A percentile compares a stretch with the other conserved stretches of the same genome.
phyloP scores from a whole-genome alignment of 2,888 invertebrate species.

The Zootermopsis nevadensis region DNA sequence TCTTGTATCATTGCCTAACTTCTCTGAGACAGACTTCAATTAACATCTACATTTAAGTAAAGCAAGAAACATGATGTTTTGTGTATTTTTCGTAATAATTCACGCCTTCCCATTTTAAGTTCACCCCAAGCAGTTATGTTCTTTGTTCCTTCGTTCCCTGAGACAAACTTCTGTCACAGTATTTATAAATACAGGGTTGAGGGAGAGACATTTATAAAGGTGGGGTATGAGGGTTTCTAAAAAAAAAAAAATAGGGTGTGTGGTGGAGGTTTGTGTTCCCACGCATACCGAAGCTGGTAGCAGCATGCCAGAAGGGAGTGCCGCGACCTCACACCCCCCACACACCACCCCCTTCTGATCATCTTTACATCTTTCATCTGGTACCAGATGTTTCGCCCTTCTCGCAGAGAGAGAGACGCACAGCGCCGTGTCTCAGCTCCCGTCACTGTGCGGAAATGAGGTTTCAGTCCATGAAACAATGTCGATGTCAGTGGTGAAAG shows the following conservation, averaged over 20 bases:
- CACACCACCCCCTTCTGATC: slow-evolving; percentile 6
- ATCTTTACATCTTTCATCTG: slow-evolving; percentile 7
- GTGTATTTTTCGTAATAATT: too few relatives aligned
- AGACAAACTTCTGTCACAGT: background rate
- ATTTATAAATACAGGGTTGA: background rate
- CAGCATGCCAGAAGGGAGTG: slow-evolving; percentile 30
- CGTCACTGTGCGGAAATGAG: too few relatives aligned
- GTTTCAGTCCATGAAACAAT: background rate
- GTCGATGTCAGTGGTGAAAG: too few relatives aligned
- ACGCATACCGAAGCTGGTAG: slow-evolving; percentile 22
- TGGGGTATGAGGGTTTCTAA: background rate
- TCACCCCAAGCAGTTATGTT: too few relatives aligned
- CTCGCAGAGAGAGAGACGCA: background rate
- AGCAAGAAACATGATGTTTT: too few relatives aligned
- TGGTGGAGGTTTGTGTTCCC: slow-evolving; percentile 7
- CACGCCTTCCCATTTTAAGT: too few relatives aligned
- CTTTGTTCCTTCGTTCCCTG: background rate
- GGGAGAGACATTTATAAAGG: background rate
- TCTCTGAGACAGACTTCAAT: too few relatives aligned
- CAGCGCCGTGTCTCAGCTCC: too few relatives aligned
- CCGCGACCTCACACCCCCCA: background rate
- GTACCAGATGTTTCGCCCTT: slow-evolving; percentile 1
- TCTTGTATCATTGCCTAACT: too few relatives aligned
- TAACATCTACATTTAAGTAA: too few relatives aligned
- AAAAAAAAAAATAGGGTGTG: background rate